phyloP scores from a whole-genome alignment of 2,888 invertebrate species.

The Octonoba sinensis region DNA sequence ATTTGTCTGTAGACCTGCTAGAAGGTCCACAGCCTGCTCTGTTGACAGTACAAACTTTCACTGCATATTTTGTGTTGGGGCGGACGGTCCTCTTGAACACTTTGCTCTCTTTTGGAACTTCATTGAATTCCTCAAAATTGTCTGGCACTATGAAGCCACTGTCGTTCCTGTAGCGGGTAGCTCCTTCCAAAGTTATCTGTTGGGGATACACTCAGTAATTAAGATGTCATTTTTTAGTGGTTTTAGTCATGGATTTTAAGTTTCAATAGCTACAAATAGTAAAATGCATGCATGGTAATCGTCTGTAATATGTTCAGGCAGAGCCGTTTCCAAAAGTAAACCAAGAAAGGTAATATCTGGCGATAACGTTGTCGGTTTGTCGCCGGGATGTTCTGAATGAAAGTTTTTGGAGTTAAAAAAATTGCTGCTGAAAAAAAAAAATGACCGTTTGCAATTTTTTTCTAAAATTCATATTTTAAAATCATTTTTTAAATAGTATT shows the following conservation, averaged over 20 bases:
- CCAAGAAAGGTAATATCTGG: too few relatives aligned
- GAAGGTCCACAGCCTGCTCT: slow-evolving; percentile 80
- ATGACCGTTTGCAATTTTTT: too few relatives aligned
- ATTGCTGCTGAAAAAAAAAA: too few relatives aligned
- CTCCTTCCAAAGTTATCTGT: slow-evolving; percentile 63
- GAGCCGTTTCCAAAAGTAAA: too few relatives aligned
- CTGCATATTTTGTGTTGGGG: slow-evolving; percentile 87
- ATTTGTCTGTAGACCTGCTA: slow-evolving; percentile 56
- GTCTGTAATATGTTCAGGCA: too few relatives aligned
- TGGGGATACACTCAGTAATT: neutral
- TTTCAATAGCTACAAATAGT: neutral
- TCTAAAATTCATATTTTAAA: too few relatives aligned
- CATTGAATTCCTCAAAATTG: slow-evolving; percentile 58
- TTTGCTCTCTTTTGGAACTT: slow-evolving; percentile 52
- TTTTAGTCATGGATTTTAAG: neutral
- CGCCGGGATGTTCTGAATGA: too few relatives aligned
- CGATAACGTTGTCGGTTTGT: too few relatives aligned
- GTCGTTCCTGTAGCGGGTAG: slow-evolving; percentile 53
- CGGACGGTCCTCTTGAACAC: slow-evolving; percentile 64
- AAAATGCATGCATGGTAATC: too few relatives aligned
- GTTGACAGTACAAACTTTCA: slow-evolving; percentile 71
- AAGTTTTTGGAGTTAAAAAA: too few relatives aligned
- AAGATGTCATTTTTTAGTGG: neutral
- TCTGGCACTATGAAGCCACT: slow-evolving; percentile 62
- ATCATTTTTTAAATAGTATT: too few relatives aligned